phyloP scores from a whole-genome alignment of 92 coral and sea anemone genomes.

The Chrysogorgia sp. region DNA sequence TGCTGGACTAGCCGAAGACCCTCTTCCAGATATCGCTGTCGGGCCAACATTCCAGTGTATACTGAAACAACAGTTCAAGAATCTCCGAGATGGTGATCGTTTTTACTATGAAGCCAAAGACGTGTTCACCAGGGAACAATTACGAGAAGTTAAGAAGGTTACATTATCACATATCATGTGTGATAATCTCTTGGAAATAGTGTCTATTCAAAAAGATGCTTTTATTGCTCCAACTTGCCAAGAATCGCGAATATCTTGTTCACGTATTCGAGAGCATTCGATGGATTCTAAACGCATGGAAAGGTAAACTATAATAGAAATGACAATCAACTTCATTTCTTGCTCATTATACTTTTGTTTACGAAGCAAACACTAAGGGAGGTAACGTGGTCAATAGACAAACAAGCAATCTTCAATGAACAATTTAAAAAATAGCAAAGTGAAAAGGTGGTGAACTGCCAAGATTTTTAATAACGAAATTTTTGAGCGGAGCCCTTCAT shows the following conservation, averaged over 20 bases:
- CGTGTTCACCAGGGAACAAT: conserved; percentile 33
- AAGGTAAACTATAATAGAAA: neutral
- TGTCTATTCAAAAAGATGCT: conserved; percentile 38
- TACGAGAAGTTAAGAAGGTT: conserved; percentile 37
- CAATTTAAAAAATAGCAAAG: too few relatives aligned
- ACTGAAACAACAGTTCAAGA: conserved; percentile 13
- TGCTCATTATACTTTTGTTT: neutral
- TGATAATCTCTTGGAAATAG: conserved; percentile 22
- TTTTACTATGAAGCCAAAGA: conserved; percentile 30
- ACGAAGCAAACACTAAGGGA: too few relatives aligned
- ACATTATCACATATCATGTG: conserved; percentile 33
- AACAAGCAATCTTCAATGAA: too few relatives aligned
- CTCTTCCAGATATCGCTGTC: conserved; percentile 15
- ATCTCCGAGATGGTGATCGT: conserved; percentile 38
- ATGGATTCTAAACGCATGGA: conserved; percentile 31
- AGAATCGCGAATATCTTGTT: conserved; percentile 27
- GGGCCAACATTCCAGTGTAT: conserved; percentile 41
- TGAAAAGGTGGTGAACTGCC: too few relatives aligned
- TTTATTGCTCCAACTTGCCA: conserved; percentile 21
- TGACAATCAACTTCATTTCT: neutral
- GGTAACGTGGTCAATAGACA: too few relatives aligned
- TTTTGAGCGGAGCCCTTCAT: too few relatives aligned
- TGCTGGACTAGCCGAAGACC: conserved; percentile 30
- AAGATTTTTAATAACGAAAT: too few relatives aligned
- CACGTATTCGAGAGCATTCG: conserved; percentile 22